These are phyloP conservation scores for Trichogramma pretiosum DNA, from an alignment of 1,140 invertebrate genomes.

Conservation along the genomic window DNA sequence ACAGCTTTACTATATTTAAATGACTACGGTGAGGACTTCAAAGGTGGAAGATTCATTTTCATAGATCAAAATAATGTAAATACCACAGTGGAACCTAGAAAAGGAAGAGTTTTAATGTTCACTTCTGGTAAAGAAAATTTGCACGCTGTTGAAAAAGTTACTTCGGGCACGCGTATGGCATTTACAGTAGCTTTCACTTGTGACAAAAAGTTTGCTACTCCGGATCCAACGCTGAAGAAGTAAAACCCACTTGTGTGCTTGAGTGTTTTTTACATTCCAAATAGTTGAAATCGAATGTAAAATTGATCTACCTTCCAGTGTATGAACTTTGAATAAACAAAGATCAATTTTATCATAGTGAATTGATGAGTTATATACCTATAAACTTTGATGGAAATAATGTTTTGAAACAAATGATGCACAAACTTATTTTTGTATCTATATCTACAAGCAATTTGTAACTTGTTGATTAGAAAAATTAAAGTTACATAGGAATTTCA, in stretches of 20 bases:
- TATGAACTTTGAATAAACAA: no score
- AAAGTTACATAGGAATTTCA: background rate
- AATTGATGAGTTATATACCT: no score
- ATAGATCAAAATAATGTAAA: constrained; percentile 61
- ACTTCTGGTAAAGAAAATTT: constrained; percentile 79
- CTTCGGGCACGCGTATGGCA: constrained; percentile 64
- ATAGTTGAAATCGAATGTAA: no score
- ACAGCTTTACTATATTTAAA: constrained; percentile 73
- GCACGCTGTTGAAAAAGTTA: constrained; percentile 74
- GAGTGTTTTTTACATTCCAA: no score
- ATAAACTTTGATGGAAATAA: no score
- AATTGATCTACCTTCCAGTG: constrained; percentile 1
- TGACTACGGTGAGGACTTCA: constrained; percentile 66
- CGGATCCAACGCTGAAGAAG: constrained; percentile 42
- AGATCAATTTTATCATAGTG: no score
- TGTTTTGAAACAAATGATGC: no score
- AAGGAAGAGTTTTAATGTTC: constrained; percentile 72
- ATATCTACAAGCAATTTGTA: background rate
- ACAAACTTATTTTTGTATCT: constrained; percentile 1
- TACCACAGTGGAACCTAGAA: constrained; percentile 66
- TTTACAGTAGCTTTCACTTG: constrained; percentile 82
- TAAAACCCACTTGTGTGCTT: constrained; percentile 20
- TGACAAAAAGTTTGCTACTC: constrained; percentile 55
- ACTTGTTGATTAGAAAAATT: background rate
- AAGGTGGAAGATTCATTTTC: constrained; percentile 76